Evolutionary conservation across 2,797 vertebrate species (phyloP).

Genomic region (Ambastaia sidthimunki): DNA sequence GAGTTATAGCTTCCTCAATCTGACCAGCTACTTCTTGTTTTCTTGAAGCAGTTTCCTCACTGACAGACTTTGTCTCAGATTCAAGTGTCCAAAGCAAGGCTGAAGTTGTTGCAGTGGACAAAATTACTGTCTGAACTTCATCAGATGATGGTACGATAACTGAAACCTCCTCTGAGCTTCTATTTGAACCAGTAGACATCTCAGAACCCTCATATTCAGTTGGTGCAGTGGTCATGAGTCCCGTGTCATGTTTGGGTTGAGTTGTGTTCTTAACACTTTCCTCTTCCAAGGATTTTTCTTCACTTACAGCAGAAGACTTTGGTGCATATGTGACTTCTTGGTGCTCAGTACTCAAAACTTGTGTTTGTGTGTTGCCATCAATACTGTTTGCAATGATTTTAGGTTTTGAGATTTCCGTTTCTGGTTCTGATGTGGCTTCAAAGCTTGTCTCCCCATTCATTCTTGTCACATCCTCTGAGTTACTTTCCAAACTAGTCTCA

Average conservation of each 20-base stretch:
- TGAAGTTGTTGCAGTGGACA: constrained; percentile 62
- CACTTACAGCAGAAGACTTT: not conserved
- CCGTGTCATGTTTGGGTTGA: not conserved
- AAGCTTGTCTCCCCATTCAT: not conserved
- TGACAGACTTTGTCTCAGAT: constrained; percentile 42
- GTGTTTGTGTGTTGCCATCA: constrained; percentile 4
- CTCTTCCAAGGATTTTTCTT: not conserved
- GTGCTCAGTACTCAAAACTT: not conserved
- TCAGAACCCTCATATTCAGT: constrained; percentile 21
- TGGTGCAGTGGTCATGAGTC: not conserved
- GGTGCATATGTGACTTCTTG: constrained; percentile 12
- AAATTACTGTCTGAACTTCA: constrained; percentile 68
- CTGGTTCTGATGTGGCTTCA: not conserved
- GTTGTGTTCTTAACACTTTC: constrained; percentile 4
- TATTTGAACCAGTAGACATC: constrained; percentile 40
- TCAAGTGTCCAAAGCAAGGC: constrained; percentile 31
- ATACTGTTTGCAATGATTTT: not conserved
- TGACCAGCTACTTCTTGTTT: constrained; percentile 48
- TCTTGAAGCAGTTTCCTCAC: constrained; percentile 36
- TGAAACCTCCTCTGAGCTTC: constrained; percentile 38
- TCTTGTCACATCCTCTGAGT: not conserved
- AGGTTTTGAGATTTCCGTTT: not conserved
- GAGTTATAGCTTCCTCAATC: constrained; percentile 47
- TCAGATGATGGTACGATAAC: constrained; percentile 44
- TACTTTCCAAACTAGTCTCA: constrained; percentile 1